Base-by-base conservation (phyloP, 1,140 invertebrate genomes). In the Rhopalosiphum maidis region DNA sequence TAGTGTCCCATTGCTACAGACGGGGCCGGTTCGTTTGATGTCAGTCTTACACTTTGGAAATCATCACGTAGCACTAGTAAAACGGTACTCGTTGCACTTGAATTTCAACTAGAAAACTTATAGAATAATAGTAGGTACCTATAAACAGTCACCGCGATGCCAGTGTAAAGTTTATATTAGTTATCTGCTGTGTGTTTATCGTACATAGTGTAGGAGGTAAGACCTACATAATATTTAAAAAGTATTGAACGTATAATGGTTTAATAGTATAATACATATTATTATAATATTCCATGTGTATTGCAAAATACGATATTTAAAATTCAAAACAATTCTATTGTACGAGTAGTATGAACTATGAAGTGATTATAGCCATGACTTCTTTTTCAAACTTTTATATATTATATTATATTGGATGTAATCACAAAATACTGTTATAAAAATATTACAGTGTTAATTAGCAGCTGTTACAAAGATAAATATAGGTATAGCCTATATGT, bases 41-140 rank as follows among this genome's bases (percentile, higher is more conserved):
- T 55, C 88, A 21, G 25, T 89, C 55, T 55, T 55, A 89, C 35
- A 41, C 51, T 55, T 37, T 30, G 51, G 35, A 89, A 51, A 55
- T 48, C n/a, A 88, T 88, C 86, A 88, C 86, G 86, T 88, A 51
- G 7, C n/a, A n/a, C n/a, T n/a, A n/a, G n/a, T n/a, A n/a, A n/a
- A n/a, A n/a, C 37, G 5, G 35, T 86, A 46, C 30, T 88, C 30
- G 4, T 21, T 48, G 30, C 85, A 6, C 41, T 87, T 30, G 85
- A 87, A 87, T 87, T 87, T 87, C 30, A 25, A 46, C 41, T 43
- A 22, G 85, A 18, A 35, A n/a, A 86, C 30, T 25, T 85, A 82
- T 82, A 82, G n/a, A 82, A 82, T 82, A 22, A 37, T 37, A 37
- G 9, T 43, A 68, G 43, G 43, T 46, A 46, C 43, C 43, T 46